Conservation (phyloP, 1,140 invertebrate genomes). For the Drosophila mojavensis region DNA sequence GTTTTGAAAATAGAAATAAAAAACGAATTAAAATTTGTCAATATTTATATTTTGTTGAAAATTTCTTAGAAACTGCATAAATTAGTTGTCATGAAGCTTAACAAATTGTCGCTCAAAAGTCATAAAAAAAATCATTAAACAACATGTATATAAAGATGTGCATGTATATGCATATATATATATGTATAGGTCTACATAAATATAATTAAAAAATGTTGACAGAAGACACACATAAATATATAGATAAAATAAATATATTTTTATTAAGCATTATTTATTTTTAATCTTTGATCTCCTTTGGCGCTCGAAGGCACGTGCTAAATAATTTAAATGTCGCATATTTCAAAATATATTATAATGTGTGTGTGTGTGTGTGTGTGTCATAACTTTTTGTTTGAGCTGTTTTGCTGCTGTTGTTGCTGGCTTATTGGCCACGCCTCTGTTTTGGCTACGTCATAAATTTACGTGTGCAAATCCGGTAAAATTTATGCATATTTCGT, state of each 20-base stretch:
- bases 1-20: no score
- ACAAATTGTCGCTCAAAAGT: neutral
- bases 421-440: constrained; percentile 28
- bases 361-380: constrained; percentile 18
- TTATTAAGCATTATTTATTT: constrained; percentile 23
- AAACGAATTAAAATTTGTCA: no score
- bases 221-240: neutral
- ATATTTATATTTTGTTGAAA: no score
- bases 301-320: constrained; percentile 41
- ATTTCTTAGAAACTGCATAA: neutral
- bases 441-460: constrained; percentile 42
- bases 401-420: constrained; percentile 6
- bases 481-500: constrained; percentile 63
- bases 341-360: constrained; percentile 19
- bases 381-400: constrained; percentile 24
- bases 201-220: constrained; percentile 9
- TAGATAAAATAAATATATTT: constrained; percentile 10
- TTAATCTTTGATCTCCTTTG: constrained; percentile 29
- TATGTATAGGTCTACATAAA: neutral
- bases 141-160: neutral
- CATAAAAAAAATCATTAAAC: neutral
- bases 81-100: neutral
- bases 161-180: neutral
- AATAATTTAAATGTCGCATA: constrained; percentile 54
- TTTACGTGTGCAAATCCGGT: constrained; percentile 58